These are phyloP conservation scores for Eilema depressum DNA, from an alignment of 2,888 invertebrate species.

Conservation along the genomic window DNA sequence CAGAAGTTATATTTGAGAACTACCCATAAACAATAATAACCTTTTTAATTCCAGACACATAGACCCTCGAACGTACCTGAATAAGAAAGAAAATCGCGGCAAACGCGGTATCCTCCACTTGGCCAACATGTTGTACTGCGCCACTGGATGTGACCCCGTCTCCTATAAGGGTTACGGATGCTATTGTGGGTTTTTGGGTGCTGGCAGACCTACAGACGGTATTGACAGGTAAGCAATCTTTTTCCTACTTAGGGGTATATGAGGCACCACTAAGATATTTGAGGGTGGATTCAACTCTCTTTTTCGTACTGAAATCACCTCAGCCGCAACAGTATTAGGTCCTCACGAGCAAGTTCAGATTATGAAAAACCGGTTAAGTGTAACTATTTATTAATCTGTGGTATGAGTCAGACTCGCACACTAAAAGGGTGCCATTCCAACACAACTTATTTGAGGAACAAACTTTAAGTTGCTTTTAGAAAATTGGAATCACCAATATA, in stretches of 20 bases:
- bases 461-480: too few species aligned
- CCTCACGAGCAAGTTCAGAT: too few species aligned
- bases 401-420: too few species aligned
- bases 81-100: constrained; percentile 80
- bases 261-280: neutral
- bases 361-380: too few species aligned
- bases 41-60: constrained; percentile 61
- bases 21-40: too few species aligned
- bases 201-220: constrained; percentile 41
- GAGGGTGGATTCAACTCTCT: neutral
- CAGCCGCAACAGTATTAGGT: too few species aligned
- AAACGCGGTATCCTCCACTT: constrained; percentile 93
- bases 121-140: constrained; percentile 95
- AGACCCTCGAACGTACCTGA: constrained; percentile 62
- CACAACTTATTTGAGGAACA: too few species aligned
- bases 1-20: too few species aligned
- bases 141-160: constrained; percentile 94
- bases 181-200: constrained; percentile 94
- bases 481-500: too few species aligned
- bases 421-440: too few species aligned
- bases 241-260: neutral
- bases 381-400: too few species aligned
- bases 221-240: constrained; percentile 36
- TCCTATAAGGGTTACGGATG: constrained; percentile 96
- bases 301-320: too few species aligned